A percentile compares a stretch with the other conserved stretches of the same genome.
phyloP scores from a whole-genome alignment of 2,888 invertebrate genomes.

The Cryptocephalus primarius region DNA sequence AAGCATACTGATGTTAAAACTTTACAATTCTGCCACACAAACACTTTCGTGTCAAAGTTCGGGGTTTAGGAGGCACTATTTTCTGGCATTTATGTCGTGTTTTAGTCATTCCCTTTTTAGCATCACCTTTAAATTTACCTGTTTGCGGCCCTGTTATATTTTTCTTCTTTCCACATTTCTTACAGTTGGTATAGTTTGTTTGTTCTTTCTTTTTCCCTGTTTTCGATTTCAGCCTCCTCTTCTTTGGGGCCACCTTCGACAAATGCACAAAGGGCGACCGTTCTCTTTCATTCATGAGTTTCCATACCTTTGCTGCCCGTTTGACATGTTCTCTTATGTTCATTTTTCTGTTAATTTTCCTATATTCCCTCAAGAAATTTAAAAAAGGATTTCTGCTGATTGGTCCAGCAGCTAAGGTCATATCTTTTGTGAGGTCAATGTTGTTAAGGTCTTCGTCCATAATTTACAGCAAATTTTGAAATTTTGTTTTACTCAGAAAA shows the following conservation, averaged over 20 bases:
- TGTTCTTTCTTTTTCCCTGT: too few relatives aligned
- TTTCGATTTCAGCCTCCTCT: neutral
- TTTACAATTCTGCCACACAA: too few relatives aligned
- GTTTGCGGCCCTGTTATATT: too few relatives aligned
- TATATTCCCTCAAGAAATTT: constrained; percentile 18
- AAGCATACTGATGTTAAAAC: too few relatives aligned
- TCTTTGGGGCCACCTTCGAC: constrained; percentile 12
- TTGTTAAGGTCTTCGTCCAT: neutral
- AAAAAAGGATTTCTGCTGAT: constrained; percentile 15
- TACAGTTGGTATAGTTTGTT: too few relatives aligned
- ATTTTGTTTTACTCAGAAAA: neutral
- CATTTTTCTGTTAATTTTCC: constrained; percentile 11
- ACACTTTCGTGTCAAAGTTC: too few relatives aligned
- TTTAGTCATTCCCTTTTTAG: too few relatives aligned
- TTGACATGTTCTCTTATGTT: constrained; percentile 11
- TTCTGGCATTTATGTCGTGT: too few relatives aligned
- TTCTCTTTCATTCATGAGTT: constrained; percentile 16
- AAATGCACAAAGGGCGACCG: constrained; percentile 15
- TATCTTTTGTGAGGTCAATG: neutral
- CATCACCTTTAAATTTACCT: too few relatives aligned
- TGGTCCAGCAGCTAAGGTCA: neutral
- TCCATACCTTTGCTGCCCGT: constrained; percentile 15
- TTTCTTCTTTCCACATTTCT: too few relatives aligned
- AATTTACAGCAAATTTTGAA: neutral
- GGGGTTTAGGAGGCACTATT: too few relatives aligned